phyloP scores from a whole-genome alignment of 2,888 invertebrate species.

The Ferrisia virgata region DNA sequence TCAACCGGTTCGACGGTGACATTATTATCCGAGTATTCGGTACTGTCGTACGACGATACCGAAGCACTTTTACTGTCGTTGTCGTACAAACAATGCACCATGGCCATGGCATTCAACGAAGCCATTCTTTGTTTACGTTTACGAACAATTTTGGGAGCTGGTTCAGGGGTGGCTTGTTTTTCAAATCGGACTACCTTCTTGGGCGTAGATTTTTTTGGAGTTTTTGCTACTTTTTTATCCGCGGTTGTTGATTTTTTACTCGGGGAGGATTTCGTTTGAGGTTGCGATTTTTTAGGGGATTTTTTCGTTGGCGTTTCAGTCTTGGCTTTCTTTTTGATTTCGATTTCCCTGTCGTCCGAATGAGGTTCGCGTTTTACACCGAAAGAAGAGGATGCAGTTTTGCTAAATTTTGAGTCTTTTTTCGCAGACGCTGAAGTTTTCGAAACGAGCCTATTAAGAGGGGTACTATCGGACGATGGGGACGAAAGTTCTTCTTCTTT shows the following conservation, averaged over 20 bases:
- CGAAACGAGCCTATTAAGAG: not conserved
- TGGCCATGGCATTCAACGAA: conserved; percentile 81
- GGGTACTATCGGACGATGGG: conserved; percentile 21
- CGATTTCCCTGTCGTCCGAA: conserved; percentile 21
- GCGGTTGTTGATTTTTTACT: conserved; percentile 48
- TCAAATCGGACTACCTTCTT: conserved; percentile 50
- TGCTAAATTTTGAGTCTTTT: not conserved
- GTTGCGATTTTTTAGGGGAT: not conserved
- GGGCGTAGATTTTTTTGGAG: conserved; percentile 50
- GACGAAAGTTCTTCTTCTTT: not conserved
- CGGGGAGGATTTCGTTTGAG: not conserved
- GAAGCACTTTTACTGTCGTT: conserved; percentile 61
- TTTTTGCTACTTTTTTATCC: conserved; percentile 51
- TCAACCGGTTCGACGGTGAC: not conserved
- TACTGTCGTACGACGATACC: conserved; percentile 36
- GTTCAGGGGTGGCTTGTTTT: conserved; percentile 48
- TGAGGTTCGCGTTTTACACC: not conserved
- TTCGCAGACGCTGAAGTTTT: not conserved
- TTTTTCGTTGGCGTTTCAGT: not conserved
- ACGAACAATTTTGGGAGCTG: conserved; percentile 51
- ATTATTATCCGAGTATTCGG: conserved; percentile 28
- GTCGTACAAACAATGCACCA: conserved; percentile 87
- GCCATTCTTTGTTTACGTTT: conserved; percentile 63
- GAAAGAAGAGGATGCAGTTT: not conserved
- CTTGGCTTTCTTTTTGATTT: not conserved